A percentile compares a stretch with the other conserved stretches of the same genome.
phyloP scores from a whole-genome alignment of 1,140 invertebrate genomes.

The Apis mellifera region DNA sequence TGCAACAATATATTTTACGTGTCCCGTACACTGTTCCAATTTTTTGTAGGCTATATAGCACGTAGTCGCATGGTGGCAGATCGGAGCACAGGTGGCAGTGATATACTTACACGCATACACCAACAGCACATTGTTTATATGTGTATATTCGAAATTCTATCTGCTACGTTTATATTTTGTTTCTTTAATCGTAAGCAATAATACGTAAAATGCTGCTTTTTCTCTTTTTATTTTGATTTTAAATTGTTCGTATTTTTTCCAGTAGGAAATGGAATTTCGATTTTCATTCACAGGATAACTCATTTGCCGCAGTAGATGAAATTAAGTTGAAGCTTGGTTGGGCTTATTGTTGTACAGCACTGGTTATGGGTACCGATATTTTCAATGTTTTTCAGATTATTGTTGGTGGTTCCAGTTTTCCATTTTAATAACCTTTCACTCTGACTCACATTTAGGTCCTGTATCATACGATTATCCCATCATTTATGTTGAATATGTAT shows the following conservation, averaged over 20 bases:
- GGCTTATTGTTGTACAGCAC: constrained; percentile 77
- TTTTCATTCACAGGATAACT: constrained; percentile 59
- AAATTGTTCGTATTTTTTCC: not conserved
- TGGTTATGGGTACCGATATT: constrained; percentile 76
- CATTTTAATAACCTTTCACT: constrained; percentile 52
- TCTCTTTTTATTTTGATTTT: not conserved
- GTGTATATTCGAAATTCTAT: constrained; percentile 44
- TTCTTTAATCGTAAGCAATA: not conserved
- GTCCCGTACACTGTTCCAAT: constrained; percentile 52
- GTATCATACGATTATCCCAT: constrained; percentile 57
- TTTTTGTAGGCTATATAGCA: constrained; percentile 64
- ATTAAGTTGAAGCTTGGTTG: constrained; percentile 71
- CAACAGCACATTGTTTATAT: constrained; percentile 43
- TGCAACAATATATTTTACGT: constrained; percentile 67
- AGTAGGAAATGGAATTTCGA: constrained; percentile 59
- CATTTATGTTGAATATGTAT: constrained; percentile 48
- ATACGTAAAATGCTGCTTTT: not conserved
- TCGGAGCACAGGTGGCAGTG: constrained; percentile 73
- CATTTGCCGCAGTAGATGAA: constrained; percentile 67
- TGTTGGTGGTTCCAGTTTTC: constrained; percentile 71
- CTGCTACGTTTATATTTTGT: not conserved
- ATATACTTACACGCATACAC: constrained; percentile 55
- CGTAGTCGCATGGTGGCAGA: constrained; percentile 78
- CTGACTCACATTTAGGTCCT: constrained; percentile 55
- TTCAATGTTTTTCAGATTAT: constrained; percentile 77